A percentile compares a stretch with the other conserved stretches of the same genome.
phyloP scores from a whole-genome alignment of 2,797 vertebrate species.

The Enteromius thamalakanensis region DNA sequence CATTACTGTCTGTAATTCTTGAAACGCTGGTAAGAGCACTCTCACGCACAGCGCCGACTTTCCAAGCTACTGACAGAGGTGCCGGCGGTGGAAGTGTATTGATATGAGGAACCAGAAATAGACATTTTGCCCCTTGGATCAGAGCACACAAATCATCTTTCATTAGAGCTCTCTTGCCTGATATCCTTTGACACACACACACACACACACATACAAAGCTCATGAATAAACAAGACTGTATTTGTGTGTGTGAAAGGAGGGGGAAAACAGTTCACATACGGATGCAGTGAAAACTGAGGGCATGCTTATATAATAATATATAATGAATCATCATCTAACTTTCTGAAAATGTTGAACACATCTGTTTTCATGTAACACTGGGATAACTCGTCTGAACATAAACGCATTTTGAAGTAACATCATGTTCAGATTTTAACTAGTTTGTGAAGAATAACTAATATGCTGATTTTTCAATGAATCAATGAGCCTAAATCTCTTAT shows the following conservation, averaged over 20 bases:
- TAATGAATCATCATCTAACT: neutral
- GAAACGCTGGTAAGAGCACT: slow-evolving; percentile 30
- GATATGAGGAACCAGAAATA: slow-evolving; percentile 72
- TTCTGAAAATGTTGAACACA: neutral
- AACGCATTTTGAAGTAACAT: neutral
- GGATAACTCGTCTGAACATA: neutral
- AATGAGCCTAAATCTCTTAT: neutral
- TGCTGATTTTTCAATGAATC: neutral
- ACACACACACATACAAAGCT: slow-evolving; percentile 30
- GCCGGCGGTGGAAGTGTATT: slow-evolving; percentile 62
- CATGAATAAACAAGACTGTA: slow-evolving; percentile 57
- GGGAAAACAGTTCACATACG: neutral
- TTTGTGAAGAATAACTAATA: neutral
- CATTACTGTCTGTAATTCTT: slow-evolving; percentile 19
- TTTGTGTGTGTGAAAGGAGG: neutral
- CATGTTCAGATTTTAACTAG: no score
- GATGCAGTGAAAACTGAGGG: slow-evolving; percentile 6
- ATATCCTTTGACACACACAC: slow-evolving; percentile 67
- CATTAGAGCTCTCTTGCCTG: slow-evolving; percentile 64
- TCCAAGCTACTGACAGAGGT: slow-evolving; percentile 54
- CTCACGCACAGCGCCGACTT: slow-evolving; percentile 42
- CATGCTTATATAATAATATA: neutral
- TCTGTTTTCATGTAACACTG: neutral
- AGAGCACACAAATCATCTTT: slow-evolving; percentile 65
- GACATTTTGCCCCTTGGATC: slow-evolving; percentile 69